Conservation (phyloP, 2,888 invertebrate species). For the Girardia tigrina region DNA sequence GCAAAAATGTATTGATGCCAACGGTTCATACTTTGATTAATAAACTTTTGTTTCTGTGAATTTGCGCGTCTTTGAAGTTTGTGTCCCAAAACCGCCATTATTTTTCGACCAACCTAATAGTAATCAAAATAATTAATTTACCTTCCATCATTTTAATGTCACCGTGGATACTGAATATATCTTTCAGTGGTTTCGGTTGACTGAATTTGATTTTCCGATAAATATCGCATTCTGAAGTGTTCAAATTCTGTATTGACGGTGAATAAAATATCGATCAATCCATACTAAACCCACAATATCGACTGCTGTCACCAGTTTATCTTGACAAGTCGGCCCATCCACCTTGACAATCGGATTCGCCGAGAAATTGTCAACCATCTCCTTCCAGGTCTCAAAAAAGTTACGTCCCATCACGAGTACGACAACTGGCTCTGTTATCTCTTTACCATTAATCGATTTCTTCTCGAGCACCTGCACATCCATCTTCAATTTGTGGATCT, state of each 20-base stretch:
- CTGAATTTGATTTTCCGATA: slow-evolving; percentile 11
- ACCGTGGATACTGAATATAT: slow-evolving; percentile 1
- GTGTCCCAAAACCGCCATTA: too few species aligned
- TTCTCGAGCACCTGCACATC: background rate
- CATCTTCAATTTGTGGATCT: slow-evolving; percentile 10
- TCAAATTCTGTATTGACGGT: background rate
- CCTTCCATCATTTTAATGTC: background rate
- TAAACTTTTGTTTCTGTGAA: too few species aligned
- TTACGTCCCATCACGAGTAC: background rate
- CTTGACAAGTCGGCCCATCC: slow-evolving; percentile 4
- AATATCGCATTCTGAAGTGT: background rate
- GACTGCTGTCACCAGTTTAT: background rate
- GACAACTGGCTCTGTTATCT: background rate
- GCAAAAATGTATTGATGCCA: too few species aligned
- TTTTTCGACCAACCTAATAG: too few species aligned
- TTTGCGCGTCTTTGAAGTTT: too few species aligned
- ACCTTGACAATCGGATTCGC: background rate
- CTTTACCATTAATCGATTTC: slow-evolving; percentile 7
- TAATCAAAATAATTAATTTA: background rate
- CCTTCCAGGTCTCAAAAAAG: slow-evolving; percentile 15
- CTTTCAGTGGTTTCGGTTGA: background rate
- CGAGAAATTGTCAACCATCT: background rate
- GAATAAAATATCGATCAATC: background rate
- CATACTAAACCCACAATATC: background rate
- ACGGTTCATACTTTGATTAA: too few species aligned